Conservation (phyloP, 2,113 vertebrate species). For the Oryzias javanicus region DNA sequence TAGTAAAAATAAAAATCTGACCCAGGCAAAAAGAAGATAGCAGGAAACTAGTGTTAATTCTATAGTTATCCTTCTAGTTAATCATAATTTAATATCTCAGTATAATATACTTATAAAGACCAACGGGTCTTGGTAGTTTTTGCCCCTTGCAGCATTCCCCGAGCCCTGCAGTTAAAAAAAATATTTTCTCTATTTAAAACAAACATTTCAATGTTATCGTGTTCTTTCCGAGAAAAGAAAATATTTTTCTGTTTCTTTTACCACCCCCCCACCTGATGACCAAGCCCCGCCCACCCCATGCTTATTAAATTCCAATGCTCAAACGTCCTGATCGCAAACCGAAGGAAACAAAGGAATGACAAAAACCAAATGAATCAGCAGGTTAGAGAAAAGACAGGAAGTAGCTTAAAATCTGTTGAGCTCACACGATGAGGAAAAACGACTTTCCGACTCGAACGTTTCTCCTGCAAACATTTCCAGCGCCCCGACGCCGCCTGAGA, state of each 20-base stretch:
- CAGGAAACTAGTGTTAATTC: slow-evolving; percentile 82
- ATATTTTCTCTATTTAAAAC: slow-evolving; percentile 84
- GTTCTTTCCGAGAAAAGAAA: slow-evolving; percentile 72
- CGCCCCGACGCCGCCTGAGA: slow-evolving; percentile 55
- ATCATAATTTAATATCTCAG: slow-evolving; percentile 75
- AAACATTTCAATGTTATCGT: slow-evolving; percentile 76
- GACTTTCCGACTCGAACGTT: slow-evolving; percentile 35
- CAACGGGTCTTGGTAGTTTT: slow-evolving; percentile 64
- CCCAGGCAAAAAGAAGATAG: slow-evolving; percentile 78
- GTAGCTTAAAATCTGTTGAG: slow-evolving; percentile 60
- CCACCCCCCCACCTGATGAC: slow-evolving; percentile 46
- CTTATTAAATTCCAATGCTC: slow-evolving; percentile 62
- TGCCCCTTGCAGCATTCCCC: slow-evolving; percentile 73
- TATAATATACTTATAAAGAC: slow-evolving; percentile 76
- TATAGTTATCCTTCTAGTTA: slow-evolving; percentile 73
- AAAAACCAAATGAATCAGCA: slow-evolving; percentile 61
- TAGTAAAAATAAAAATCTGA: slow-evolving; percentile 81
- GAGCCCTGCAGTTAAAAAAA: slow-evolving; percentile 81
- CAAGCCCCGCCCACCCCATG: slow-evolving; percentile 48
- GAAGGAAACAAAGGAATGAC: slow-evolving; percentile 78
- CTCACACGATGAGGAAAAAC: slow-evolving; percentile 48
- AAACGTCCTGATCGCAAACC: slow-evolving; percentile 67
- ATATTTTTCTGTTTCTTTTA: slow-evolving; percentile 60
- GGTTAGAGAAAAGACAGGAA: slow-evolving; percentile 66
- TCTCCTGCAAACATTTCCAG: slow-evolving; percentile 53